Percentiles rank a stretch among this genome's conserved stretches.
Conservation (phyloP, 2,888 invertebrate genomes). For the Charanyca ferruginea region DNA sequence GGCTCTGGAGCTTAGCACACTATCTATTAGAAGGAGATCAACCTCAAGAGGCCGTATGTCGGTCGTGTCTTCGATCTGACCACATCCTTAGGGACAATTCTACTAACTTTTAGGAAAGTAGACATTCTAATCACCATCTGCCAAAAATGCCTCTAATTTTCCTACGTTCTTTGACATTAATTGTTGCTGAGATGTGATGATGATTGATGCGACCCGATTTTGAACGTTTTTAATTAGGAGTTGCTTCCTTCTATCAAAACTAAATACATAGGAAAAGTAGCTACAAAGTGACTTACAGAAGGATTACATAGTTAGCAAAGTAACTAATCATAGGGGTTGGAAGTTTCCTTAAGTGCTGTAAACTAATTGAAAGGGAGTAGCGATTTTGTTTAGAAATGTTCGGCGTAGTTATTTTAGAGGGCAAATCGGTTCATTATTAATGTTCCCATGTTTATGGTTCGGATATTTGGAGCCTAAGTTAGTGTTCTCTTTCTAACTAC, state of each 20-base stretch:
- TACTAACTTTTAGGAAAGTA: too few relatives aligned
- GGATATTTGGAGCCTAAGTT: neutral
- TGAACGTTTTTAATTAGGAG: too few relatives aligned
- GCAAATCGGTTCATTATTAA: neutral
- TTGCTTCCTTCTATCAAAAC: slow-evolving; percentile 31
- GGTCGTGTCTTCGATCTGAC: too few relatives aligned
- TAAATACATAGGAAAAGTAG: slow-evolving; percentile 17
- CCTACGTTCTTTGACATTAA: too few relatives aligned
- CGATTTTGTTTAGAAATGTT: slow-evolving; percentile 17
- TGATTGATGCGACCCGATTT: too few relatives aligned
- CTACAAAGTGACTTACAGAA: slow-evolving; percentile 36
- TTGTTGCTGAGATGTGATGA: too few relatives aligned
- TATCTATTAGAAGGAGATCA: too few relatives aligned
- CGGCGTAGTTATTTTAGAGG: slow-evolving; percentile 4
- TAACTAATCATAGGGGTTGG: slow-evolving; percentile 34
- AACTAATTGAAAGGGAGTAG: slow-evolving; percentile 28
- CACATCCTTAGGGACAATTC: too few relatives aligned
- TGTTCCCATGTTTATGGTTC: neutral
- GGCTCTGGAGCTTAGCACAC: too few relatives aligned
- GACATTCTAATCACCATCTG: too few relatives aligned
- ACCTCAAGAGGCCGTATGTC: too few relatives aligned
- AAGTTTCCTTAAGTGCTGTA: slow-evolving; percentile 40
- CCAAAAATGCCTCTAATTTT: too few relatives aligned
- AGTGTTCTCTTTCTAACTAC: neutral
- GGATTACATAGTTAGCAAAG: slow-evolving; percentile 49